Percentiles rank a stretch among this genome's conserved stretches.
phyloP scores from a whole-genome alignment of 35 echinoderm and acorn worm species.

The Patiria miniata region DNA sequence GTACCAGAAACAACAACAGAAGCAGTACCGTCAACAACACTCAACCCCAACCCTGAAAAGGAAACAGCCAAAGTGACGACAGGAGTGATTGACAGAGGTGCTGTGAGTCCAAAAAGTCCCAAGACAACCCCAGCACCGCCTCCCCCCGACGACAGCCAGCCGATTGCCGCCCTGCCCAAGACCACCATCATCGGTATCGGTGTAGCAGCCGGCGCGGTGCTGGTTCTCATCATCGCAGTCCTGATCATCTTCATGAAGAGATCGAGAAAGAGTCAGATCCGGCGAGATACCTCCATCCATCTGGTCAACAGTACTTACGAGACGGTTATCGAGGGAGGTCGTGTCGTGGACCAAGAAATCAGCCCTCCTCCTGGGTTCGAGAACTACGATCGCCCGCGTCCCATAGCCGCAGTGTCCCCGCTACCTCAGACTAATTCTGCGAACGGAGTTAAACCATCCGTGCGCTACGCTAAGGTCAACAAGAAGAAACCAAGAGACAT shows the following conservation, averaged over 20 bases:
- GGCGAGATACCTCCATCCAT: neutral
- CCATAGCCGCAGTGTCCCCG: neutral
- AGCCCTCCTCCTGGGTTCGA: neutral
- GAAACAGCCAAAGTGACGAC: no score
- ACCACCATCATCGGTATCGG: slow-evolving; percentile 9
- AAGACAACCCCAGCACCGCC: neutral
- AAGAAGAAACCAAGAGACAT: neutral
- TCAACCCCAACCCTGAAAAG: no score
- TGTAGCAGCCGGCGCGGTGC: neutral
- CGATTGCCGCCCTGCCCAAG: neutral
- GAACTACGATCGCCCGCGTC: neutral
- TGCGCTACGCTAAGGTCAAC: neutral
- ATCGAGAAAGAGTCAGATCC: neutral
- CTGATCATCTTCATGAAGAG: neutral
- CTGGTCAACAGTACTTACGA: slow-evolving; percentile 1
- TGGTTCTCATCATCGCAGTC: neutral
- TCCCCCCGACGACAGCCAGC: neutral
- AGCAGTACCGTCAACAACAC: no score
- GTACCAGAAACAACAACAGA: neutral
- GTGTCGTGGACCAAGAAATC: neutral
- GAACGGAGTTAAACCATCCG: neutral
- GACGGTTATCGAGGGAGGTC: neutral
- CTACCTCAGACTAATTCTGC: neutral
- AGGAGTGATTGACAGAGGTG: neutral
- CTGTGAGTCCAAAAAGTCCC: neutral